Conservation (phyloP, 2,888 invertebrate genomes). For the Drosophila austrosaltans region DNA sequence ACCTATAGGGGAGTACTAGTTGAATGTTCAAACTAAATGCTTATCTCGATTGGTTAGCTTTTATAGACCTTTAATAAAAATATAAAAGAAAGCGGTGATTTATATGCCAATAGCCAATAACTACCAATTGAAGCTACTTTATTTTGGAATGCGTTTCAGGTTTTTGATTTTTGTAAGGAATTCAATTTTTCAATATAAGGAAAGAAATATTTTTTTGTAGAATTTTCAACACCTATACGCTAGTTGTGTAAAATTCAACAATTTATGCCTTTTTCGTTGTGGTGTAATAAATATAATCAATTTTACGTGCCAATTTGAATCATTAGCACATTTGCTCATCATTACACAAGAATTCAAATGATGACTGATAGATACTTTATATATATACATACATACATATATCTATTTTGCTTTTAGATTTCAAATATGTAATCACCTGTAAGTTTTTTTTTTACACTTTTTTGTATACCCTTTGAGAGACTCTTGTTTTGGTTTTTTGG, state of each 20-base stretch:
- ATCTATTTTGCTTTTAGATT: not conserved
- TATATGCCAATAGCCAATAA: not conserved
- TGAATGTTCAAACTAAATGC: not conserved
- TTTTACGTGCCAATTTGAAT: constrained; percentile 43
- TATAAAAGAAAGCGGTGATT: constrained; percentile 3
- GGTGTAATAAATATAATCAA: constrained; percentile 40
- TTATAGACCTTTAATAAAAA: constrained; percentile 1
- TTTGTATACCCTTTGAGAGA: not conserved
- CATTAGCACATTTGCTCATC: constrained; percentile 45
- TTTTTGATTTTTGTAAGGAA: not conserved
- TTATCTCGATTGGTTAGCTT: not conserved
- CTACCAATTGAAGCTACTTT: not conserved
- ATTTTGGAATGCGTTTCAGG: not conserved
- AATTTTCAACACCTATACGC: constrained; percentile 38
- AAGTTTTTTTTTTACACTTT: not conserved
- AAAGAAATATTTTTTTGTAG: constrained; percentile 16
- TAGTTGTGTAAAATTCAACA: constrained; percentile 44
- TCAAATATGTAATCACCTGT: not conserved
- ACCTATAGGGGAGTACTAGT: not conserved
- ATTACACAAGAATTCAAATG: not conserved
- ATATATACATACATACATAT: not conserved
- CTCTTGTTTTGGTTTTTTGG: too few species aligned
- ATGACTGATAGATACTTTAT: not conserved
- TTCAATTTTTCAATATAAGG: not conserved
- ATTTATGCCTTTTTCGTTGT: constrained; percentile 22